phyloP scores from a whole-genome alignment of 1,140 invertebrate species.

The Halictus rubicundus region DNA sequence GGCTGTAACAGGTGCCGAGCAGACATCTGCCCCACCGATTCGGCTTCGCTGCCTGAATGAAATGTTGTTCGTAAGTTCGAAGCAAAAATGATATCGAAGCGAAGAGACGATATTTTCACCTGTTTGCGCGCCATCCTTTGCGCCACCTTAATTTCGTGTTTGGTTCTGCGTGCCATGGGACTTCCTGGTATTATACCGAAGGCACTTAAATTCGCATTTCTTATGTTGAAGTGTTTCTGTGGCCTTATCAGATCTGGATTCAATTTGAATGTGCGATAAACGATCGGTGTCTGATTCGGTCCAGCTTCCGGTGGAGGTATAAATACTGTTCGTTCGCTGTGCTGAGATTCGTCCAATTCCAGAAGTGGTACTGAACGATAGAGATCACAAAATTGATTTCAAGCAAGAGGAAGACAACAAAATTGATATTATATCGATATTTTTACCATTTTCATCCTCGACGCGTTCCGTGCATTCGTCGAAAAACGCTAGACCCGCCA shows the following conservation, averaged over 20 bases:
- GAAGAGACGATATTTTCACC: conserved; percentile 57
- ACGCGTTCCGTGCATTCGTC: conserved; percentile 96
- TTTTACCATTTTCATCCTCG: conserved; percentile 82
- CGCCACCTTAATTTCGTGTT: conserved; percentile 95
- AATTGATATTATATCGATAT: neutral
- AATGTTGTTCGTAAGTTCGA: neutral
- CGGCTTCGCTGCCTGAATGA: conserved; percentile 81
- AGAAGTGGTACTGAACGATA: conserved; percentile 81
- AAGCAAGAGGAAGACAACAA: neutral
- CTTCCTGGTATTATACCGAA: conserved; percentile 86
- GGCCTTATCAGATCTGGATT: conserved; percentile 82
- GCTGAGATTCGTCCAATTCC: conserved; percentile 87
- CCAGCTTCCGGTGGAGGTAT: conserved; percentile 95
- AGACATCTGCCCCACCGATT: conserved; percentile 96
- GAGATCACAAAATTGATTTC: neutral
- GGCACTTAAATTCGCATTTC: conserved; percentile 74
- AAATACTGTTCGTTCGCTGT: conserved; percentile 96
- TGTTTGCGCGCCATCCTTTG: conserved; percentile 93
- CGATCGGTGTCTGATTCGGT: conserved; percentile 70
- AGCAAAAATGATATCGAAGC: neutral
- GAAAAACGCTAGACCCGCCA: conserved; percentile 94
- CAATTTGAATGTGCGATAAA: conserved; percentile 80
- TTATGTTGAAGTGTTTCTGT: conserved; percentile 74
- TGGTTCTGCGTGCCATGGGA: conserved; percentile 94
- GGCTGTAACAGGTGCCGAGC: conserved; percentile 92